A percentile compares a stretch with the other conserved stretches of the same genome.
These are phyloP conservation scores for Sparidentex hasta DNA, from an alignment of 2,797 vertebrate genomes.

Conservation along the genomic window DNA sequence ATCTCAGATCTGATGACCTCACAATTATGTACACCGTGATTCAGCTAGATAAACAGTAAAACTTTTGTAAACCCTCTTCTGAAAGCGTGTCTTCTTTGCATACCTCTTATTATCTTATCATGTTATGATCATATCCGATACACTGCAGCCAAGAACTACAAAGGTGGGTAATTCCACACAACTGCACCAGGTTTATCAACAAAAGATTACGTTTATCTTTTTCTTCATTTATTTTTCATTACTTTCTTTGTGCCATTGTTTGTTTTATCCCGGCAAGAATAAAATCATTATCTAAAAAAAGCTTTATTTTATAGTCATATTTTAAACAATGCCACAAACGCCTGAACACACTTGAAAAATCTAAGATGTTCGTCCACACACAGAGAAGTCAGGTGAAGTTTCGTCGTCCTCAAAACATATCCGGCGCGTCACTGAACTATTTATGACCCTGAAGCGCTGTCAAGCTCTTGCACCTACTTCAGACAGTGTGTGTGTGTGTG, in stretches of 20 bases:
- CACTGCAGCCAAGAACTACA: neutral
- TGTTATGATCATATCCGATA: neutral
- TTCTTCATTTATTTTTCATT: neutral
- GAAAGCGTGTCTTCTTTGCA: neutral
- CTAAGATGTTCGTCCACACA: too few species aligned
- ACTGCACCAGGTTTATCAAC: neutral
- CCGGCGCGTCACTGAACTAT: too few species aligned
- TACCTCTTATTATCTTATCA: neutral
- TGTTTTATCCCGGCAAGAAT: neutral
- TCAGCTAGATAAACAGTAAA: neutral
- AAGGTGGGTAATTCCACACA: neutral
- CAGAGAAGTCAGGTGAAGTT: too few species aligned
- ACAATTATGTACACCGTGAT: too few species aligned
- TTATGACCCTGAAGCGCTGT: too few species aligned
- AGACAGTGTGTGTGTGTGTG: too few species aligned
- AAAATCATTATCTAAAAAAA: neutral
- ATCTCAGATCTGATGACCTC: too few species aligned
- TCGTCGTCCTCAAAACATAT: too few species aligned
- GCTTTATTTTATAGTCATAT: neutral
- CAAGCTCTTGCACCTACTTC: too few species aligned
- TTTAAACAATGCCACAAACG: neutral
- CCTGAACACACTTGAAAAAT: neutral
- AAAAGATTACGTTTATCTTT: neutral
- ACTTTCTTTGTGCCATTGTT: neutral
- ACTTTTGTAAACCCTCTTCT: neutral